phyloP scores from a whole-genome alignment of 2,113 vertebrate genomes.

The Odontesthes bonariensis region DNA sequence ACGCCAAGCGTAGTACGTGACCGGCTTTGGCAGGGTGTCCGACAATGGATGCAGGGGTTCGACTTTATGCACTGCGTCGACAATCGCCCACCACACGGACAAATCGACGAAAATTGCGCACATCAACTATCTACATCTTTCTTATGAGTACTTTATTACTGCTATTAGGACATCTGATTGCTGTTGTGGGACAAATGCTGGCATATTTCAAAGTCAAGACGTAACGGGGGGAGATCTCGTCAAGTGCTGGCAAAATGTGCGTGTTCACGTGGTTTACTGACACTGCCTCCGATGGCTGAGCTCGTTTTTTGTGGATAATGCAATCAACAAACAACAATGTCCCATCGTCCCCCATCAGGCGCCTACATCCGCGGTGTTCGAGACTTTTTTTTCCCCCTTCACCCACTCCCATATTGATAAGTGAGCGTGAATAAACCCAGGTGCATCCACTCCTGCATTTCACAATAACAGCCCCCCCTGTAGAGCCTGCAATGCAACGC shows the following conservation, averaged over 20 bases:
- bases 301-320: background rate
- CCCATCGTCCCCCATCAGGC: conserved; percentile 62
- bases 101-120: conserved; percentile 12
- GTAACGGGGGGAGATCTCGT: conserved; percentile 17
- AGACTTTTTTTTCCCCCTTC: conserved; percentile 67
- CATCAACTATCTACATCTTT: background rate
- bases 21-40: conserved; percentile 67
- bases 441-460: background rate
- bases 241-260: conserved; percentile 7
- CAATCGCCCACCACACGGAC: conserved; percentile 28
- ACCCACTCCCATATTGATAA: conserved; percentile 66
- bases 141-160: background rate
- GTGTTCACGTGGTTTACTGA: background rate
- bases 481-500: accelerated
- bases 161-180: background rate
- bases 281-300: background rate
- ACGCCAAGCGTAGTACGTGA: conserved; percentile 62
- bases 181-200: conserved; percentile 25
- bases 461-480: conserved; percentile 12
- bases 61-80: conserved; percentile 74
- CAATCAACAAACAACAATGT: conserved; percentile 56
- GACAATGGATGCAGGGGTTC: conserved; percentile 66
- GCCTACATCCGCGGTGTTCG: conserved; percentile 71
- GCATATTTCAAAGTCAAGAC: conserved; percentile 44
- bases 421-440: background rate